These are phyloP conservation scores for Catharus fuscescens DNA, from an alignment of 2,113 vertebrate genomes.

Conservation along the genomic window DNA sequence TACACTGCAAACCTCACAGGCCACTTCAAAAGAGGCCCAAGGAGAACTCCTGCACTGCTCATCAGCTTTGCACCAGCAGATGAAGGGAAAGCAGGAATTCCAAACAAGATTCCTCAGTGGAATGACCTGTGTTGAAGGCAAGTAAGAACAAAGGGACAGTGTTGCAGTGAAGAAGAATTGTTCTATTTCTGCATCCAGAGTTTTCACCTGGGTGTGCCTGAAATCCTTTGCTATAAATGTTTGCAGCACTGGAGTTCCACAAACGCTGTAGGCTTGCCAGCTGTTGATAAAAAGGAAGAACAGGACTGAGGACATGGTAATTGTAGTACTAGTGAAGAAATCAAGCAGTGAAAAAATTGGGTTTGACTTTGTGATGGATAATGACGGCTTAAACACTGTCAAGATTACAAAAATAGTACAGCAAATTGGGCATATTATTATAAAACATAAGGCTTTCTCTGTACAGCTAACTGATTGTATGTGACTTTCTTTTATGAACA, in stretches of 20 bases:
- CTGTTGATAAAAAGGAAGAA: not conserved
- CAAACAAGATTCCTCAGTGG: not conserved
- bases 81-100: not conserved
- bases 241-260: not conserved
- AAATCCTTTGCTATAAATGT: not conserved
- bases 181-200: not conserved
- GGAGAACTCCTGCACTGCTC: not conserved
- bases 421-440: slow-evolving; percentile 44
- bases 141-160: not conserved
- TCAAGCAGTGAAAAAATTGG: not conserved
- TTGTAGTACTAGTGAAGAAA: slow-evolving; percentile 3
- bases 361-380: slow-evolving; percentile 28
- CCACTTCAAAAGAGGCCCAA: not conserved
- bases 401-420: slow-evolving; percentile 19
- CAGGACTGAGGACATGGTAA: not conserved
- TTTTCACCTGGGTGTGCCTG: not conserved
- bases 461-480: slow-evolving; percentile 1
- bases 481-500: slow-evolving; percentile 25
- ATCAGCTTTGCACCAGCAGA: not conserved
- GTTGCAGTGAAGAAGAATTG: not conserved
- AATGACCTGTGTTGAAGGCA: not conserved
- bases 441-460: slow-evolving; percentile 21
- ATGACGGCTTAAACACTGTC: not conserved
- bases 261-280: not conserved
- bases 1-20: not conserved